phyloP scores from a whole-genome alignment of 2,797 vertebrate genomes.

The Benthosema pterotum region DNA sequence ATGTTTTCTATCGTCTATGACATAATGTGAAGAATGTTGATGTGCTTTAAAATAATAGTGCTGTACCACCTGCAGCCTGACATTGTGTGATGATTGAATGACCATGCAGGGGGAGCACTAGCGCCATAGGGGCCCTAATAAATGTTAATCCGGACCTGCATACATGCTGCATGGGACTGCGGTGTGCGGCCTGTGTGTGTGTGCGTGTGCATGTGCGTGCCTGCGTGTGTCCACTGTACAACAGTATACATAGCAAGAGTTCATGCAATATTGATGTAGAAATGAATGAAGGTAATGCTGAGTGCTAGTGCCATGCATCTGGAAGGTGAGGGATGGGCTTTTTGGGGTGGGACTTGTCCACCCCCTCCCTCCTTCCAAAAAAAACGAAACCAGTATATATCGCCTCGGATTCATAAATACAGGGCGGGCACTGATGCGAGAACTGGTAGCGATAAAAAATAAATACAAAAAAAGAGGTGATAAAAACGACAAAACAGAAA shows the following conservation, averaged over 20 bases:
- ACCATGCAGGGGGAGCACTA: too few species aligned
- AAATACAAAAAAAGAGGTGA: conserved; percentile 59
- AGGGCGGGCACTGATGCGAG: conserved; percentile 50
- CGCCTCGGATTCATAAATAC: conserved; percentile 54
- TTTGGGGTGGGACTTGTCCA: conserved; percentile 9
- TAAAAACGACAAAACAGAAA: conserved; percentile 77
- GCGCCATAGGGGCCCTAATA: too few species aligned
- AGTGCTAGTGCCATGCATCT: conserved; percentile 33
- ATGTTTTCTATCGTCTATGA: too few species aligned
- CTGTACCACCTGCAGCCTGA: too few species aligned
- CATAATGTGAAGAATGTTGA: too few species aligned
- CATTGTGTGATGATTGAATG: too few species aligned
- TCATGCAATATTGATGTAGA: conserved; percentile 32
- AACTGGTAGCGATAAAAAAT: conserved; percentile 47
- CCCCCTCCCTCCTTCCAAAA: conserved; percentile 29
- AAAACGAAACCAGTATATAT: too few species aligned
- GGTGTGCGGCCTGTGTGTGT: conserved; percentile 3
- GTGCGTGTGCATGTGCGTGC: not conserved
- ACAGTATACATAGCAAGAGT: too few species aligned
- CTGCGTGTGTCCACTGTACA: too few species aligned
- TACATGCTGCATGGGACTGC: too few species aligned
- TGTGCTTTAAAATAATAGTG: too few species aligned
- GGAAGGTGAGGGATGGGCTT: conserved; percentile 34
- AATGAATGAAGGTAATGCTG: conserved; percentile 20
- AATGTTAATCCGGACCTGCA: too few species aligned